Base-by-base conservation (phyloP, 2,888 invertebrate genomes). In the Drosophila helvetica region DNA sequence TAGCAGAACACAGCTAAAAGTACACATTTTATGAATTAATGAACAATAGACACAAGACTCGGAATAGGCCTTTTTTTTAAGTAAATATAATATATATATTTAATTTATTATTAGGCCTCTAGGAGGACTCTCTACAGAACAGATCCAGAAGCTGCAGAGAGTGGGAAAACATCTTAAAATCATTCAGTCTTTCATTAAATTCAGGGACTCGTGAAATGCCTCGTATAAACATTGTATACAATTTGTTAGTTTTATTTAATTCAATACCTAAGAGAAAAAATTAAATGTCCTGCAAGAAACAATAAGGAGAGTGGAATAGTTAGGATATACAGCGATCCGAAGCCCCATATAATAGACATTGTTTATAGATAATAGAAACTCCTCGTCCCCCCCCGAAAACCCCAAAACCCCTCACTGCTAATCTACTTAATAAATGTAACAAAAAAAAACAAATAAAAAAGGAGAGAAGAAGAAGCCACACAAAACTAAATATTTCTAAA, bases 401-500 rank as follows among this genome's bases (percentile, higher is more conserved):
- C 59, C 56, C 46, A 12, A 61, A 8, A 61, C 15, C 38, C 38
- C 38, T 48, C 48, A 65, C 54, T 67, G 58, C 52, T 72, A 73
- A 60, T 61, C 38, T 58, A 51, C 62, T 54, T 59, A 66, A 79
- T 51, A 69, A 69, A 45, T 61, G 47, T 70, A 63, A 58, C 17
- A 47, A 58, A 47, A 58, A 61, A 61, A 77, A 27, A 58, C 43
- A 58, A 61, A 61, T 75, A 27, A 30, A 68, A 19, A 43, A 22
- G 5, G 22, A 22, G 22, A 22, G 22, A 22, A 22, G 22, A 22
- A 68, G 55, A 68, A 74, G 71, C 54, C 38, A 63, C 55, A 66
- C 52, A 72, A 56, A 55, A 72, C 54, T 47, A 58, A 56, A 54
- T 53, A 57, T 60, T 86, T 78, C 58, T 74, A 74, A 82, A 83